Conservation (phyloP, 2,797 vertebrate species). For the Sebastes goodei region DNA sequence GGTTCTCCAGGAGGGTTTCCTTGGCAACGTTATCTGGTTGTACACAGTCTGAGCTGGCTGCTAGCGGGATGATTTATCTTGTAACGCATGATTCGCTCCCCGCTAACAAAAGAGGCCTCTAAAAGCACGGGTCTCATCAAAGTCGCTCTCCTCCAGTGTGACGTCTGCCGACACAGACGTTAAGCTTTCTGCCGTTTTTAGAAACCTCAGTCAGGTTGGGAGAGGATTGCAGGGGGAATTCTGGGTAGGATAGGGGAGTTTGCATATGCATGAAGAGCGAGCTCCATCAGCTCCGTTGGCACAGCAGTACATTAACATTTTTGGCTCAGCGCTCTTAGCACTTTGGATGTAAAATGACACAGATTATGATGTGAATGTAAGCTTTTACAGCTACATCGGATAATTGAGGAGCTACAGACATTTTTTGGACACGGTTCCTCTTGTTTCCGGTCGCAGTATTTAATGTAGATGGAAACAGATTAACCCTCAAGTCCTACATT, state of each 20-base stretch:
- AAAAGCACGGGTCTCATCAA: slow-evolving; percentile 74
- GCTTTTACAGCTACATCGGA: slow-evolving; percentile 56
- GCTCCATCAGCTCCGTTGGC: slow-evolving; percentile 50
- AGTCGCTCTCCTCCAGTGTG: slow-evolving; percentile 58
- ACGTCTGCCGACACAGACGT: slow-evolving; percentile 58
- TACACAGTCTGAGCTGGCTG: slow-evolving; percentile 78
- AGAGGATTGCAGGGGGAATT: slow-evolving; percentile 52
- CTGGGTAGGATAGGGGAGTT: slow-evolving; percentile 61
- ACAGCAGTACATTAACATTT: slow-evolving; percentile 63
- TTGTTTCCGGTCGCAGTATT: slow-evolving; percentile 13
- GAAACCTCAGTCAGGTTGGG: slow-evolving; percentile 66
- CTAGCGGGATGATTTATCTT: slow-evolving; percentile 76
- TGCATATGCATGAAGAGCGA: slow-evolving; percentile 69
- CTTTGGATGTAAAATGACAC: slow-evolving; percentile 53
- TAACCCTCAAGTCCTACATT: not conserved
- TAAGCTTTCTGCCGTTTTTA: slow-evolving; percentile 73
- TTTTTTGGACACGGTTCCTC: slow-evolving; percentile 39
- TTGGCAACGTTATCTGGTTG: slow-evolving; percentile 85
- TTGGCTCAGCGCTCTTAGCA: slow-evolving; percentile 47
- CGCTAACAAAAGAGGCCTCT: slow-evolving; percentile 73
- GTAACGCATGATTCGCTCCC: slow-evolving; percentile 66
- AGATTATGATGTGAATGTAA: slow-evolving; percentile 55
- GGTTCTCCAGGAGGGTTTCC: slow-evolving; percentile 81
- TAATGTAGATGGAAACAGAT: not conserved
- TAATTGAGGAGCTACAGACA: slow-evolving; percentile 41